Evolutionary conservation across 2,888 invertebrate species (phyloP).

Genomic region (Drosophila seclusa): DNA sequence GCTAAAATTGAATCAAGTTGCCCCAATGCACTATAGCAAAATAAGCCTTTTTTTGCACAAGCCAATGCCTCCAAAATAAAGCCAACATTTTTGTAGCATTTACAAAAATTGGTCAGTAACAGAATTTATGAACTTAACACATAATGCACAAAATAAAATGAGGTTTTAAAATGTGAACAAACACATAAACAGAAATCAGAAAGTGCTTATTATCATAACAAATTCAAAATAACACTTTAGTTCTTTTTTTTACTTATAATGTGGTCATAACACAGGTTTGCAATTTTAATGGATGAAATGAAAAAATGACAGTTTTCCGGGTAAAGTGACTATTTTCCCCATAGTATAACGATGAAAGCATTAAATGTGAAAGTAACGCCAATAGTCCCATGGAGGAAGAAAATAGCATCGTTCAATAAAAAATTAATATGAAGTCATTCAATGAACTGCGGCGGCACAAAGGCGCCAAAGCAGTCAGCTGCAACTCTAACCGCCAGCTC

Average conservation of each 20-base stretch:
- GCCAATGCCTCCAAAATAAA: not conserved
- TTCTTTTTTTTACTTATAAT: not conserved
- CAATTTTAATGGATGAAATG: not conserved
- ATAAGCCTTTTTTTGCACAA: not conserved
- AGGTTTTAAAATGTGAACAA: not conserved
- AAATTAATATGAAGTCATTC: slow-evolving; percentile 68
- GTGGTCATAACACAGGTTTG: not conserved
- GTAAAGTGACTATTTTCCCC: not conserved
- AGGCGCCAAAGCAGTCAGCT: slow-evolving; percentile 10
- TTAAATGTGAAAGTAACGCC: slow-evolving; percentile 13
- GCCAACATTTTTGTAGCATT: not conserved
- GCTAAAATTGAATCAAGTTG: slow-evolving; percentile 68
- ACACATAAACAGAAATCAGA: not conserved
- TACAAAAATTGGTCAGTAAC: not conserved
- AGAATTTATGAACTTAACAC: not conserved
- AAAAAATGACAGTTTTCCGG: not conserved
- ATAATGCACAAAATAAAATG: not conserved
- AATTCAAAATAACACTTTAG: not conserved
- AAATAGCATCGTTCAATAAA: slow-evolving; percentile 69
- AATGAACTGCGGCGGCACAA: slow-evolving; percentile 23
- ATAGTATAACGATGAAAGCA: not conserved
- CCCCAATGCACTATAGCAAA: slow-evolving; percentile 19
- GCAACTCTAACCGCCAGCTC: not conserved
- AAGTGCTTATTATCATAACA: not conserved
- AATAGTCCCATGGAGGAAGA: not conserved